A percentile compares a stretch with the other conserved stretches of the same genome.
Evolutionary conservation across 2,113 vertebrate genomes (phyloP).

Genomic region (Oostethus manadensis): DNA sequence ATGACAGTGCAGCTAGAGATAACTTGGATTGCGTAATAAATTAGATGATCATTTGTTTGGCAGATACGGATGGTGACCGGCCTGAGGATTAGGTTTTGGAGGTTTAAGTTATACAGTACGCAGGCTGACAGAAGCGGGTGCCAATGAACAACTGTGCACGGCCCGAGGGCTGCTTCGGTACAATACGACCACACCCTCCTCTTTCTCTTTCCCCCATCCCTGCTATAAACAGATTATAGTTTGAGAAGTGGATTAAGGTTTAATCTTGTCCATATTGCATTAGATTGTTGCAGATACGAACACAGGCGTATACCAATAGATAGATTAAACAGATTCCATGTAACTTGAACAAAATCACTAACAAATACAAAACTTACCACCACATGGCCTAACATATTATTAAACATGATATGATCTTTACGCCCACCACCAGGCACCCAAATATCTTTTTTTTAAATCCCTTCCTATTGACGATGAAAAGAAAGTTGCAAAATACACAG

Average conservation of each 20-base stretch:
- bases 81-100: conserved; percentile 30
- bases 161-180: conserved; percentile 30
- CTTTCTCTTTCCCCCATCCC: conserved; percentile 28
- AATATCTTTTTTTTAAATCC: too few species aligned
- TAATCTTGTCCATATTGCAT: conserved; percentile 35
- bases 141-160: conserved; percentile 41
- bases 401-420: too few species aligned
- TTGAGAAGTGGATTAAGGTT: conserved; percentile 44
- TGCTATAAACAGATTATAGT: conserved; percentile 50
- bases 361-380: neutral
- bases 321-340: conserved; percentile 15
- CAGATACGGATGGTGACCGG: neutral
- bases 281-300: conserved; percentile 15
- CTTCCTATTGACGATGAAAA: too few species aligned
- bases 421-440: too few species aligned
- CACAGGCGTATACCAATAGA: neutral
- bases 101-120: conserved; percentile 17
- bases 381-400: too few species aligned
- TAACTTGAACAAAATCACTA: neutral
- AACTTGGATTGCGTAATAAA: conserved; percentile 2
- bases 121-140: conserved; percentile 23
- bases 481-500: too few species aligned
- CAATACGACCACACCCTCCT: conserved; percentile 56
- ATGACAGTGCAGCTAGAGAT: neutral
- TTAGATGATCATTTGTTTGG: neutral